These are phyloP conservation scores for Corella eumyota DNA, from an alignment of 23 tunicate genomes.

Conservation along the genomic window DNA sequence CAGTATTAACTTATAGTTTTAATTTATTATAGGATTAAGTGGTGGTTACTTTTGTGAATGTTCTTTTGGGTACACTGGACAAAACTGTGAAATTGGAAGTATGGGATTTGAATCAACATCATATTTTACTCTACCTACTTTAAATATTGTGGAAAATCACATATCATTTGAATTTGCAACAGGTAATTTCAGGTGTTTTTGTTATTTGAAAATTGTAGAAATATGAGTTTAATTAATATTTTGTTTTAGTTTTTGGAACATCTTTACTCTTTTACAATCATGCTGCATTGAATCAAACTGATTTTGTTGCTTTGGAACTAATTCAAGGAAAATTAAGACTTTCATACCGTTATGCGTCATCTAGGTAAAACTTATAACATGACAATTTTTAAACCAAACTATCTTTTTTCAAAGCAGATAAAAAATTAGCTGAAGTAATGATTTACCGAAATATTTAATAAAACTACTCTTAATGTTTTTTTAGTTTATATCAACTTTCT, in stretches of 20 bases:
- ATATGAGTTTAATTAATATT: too few species aligned
- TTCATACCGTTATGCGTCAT: slow-evolving; percentile 12
- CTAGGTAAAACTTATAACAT: too few species aligned
- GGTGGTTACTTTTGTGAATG: slow-evolving; percentile 48
- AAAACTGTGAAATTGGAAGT: slow-evolving; percentile 36
- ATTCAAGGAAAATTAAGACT: slow-evolving; percentile 34
- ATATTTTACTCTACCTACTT: slow-evolving; percentile 20
- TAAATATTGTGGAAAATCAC: background rate
- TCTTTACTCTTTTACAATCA: slow-evolving; percentile 50
- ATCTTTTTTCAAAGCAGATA: too few species aligned
- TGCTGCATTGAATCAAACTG: slow-evolving; percentile 1
- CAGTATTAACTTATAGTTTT: too few species aligned
- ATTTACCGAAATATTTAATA: too few species aligned
- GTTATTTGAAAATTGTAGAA: too few species aligned
- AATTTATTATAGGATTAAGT: too few species aligned
- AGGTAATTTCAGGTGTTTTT: slow-evolving; percentile 40
- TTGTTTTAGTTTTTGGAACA: slow-evolving; percentile 38
- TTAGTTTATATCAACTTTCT: slow-evolving; percentile 1
- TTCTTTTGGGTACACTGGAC: slow-evolving; percentile 52
- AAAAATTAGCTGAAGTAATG: too few species aligned
- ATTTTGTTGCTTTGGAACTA: slow-evolving; percentile 47
- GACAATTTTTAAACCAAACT: too few species aligned
- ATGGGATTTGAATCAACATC: slow-evolving; percentile 54
- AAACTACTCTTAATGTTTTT: too few species aligned
- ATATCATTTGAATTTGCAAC: slow-evolving; percentile 67